Conservation (phyloP, 2,888 invertebrate genomes). For the Leptinotarsa rubiginosa region DNA sequence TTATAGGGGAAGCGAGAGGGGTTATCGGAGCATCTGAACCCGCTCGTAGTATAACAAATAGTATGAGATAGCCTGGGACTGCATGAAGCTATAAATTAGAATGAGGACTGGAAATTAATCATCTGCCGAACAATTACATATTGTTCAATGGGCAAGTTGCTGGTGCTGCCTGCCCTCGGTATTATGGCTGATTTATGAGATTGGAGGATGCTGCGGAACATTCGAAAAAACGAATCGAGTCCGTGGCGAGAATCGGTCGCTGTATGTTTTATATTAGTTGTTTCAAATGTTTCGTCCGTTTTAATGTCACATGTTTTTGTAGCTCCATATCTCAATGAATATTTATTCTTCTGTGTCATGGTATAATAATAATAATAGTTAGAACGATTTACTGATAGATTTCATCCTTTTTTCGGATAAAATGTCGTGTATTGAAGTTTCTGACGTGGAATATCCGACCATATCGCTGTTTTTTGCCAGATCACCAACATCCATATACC, state of each 20-base stretch:
- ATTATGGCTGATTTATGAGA: slow-evolving; percentile 24
- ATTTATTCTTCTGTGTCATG: no score
- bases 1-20: slow-evolving; percentile 57
- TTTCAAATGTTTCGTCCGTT: background rate
- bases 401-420: no score
- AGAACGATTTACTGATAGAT: no score
- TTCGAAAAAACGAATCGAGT: slow-evolving; percentile 7
- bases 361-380: no score
- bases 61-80: slow-evolving; percentile 45
- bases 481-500: no score
- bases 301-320: no score
- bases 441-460: no score
- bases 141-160: slow-evolving; percentile 36
- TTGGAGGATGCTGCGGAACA: slow-evolving; percentile 1
- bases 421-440: no score
- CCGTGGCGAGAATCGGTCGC: background rate
- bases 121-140: slow-evolving; percentile 41
- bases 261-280: background rate
- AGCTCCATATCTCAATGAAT: no score
- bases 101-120: slow-evolving; percentile 38
- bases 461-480: no score
- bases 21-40: slow-evolving; percentile 55
- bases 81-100: slow-evolving; percentile 40
- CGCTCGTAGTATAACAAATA: slow-evolving; percentile 46
- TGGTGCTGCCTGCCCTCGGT: slow-evolving; percentile 23